Base-by-base conservation (phyloP, 2,888 invertebrate species). In the Philhelius pedissequus region DNA sequence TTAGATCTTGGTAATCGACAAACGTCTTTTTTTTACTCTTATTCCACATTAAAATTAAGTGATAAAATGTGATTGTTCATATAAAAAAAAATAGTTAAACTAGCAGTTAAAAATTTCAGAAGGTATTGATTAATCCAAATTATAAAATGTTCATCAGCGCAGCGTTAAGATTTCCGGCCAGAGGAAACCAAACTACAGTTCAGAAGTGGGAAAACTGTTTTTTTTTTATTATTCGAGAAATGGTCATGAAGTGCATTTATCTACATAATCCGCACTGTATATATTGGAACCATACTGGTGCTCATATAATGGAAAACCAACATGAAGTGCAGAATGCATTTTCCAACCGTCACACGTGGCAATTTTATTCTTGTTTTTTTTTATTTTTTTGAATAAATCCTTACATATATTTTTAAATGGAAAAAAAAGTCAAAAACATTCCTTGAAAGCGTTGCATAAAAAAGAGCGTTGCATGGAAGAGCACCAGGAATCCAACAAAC, bases 281-380 rank as follows among this genome's bases (percentile, higher is more conserved):
- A 13, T 15, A 48, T 35, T 9, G 27, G 35, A 27, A 13, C 32
- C 40, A 32, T 9, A 11, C 54, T 40, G 18, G 58, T 38, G 9
- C 20, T 3, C 13, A 6, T 11, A 27, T 74, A 79, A 74, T 80
- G 75, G 40, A 80, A 75, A 80, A 80, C 62, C 54, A 75, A 75
- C 80, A 64, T 64, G 38, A 56, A 75, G 15, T 60, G 22, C 22
- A 54, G 78, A 50, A 60, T 54, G 50, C 35, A 50, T 68, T 73
- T 56, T 60, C 25, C 45, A 48, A 54, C 20, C 54, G 70, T 75
- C 70, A 81, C 80, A 81, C 70, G 80, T 75, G 70, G 80, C 74
- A 64, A 43, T 40, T 40, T 60, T 20, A 7, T 40, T 40, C 15
- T 6, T 22, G 1, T 38, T 22, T 13, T 25, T 58, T 40, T 60